These are phyloP conservation scores for Anneissia japonica DNA, from an alignment of 35 echinoderm and acorn worm species.

Conservation along the genomic window DNA sequence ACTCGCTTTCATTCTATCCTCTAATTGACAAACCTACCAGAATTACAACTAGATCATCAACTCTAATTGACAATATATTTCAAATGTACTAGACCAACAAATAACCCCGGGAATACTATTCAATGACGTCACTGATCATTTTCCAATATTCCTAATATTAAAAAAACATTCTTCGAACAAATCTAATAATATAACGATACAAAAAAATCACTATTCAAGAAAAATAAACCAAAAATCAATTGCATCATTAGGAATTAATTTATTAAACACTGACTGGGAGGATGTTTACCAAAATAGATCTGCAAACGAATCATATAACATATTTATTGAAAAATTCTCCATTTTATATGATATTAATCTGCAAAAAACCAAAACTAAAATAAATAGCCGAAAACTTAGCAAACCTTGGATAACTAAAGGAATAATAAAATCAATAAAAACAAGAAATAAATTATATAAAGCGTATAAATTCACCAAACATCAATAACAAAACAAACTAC, in stretches of 20 bases:
- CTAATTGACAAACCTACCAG: conserved; percentile 12
- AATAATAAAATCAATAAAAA: not conserved
- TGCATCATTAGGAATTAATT: not conserved
- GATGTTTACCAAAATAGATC: not conserved
- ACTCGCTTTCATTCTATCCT: not conserved
- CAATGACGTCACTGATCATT: conserved; percentile 15
- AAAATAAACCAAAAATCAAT: not conserved
- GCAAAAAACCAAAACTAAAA: not conserved
- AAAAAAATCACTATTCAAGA: not conserved
- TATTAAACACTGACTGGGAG: not conserved
- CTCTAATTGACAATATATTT: conserved; percentile 2
- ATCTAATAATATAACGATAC: not conserved
- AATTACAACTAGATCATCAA: not conserved
- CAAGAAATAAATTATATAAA: not conserved
- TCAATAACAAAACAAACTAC: no score
- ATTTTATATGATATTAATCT: not conserved
- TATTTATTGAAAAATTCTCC: not conserved
- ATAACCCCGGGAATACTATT: not conserved
- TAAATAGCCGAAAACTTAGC: not conserved
- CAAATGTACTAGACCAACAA: conserved; percentile 1
- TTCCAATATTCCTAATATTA: conserved; percentile 1
- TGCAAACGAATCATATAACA: conserved; percentile 1
- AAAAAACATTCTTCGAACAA: not conserved
- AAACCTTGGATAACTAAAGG: conserved; percentile 7
- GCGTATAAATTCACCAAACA: not conserved